Evolutionary conservation across 2,888 invertebrate genomes (phyloP), one percentile per base, ranked within the genome.

Genomic region (Tetropium fuscum): DNA sequence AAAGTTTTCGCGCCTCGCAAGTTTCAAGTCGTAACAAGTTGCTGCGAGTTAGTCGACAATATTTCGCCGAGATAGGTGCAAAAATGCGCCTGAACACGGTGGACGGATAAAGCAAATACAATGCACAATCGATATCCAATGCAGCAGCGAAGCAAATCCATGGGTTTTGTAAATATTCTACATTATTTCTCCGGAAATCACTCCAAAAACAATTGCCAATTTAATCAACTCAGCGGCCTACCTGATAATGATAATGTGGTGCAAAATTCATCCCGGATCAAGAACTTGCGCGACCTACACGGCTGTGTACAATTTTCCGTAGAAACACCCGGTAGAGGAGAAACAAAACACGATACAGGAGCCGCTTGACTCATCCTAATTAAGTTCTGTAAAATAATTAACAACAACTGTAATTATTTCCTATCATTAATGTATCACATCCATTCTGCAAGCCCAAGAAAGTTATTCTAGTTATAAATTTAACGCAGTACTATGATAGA

Each of bases 11-110:
- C 60, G 57, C 59, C 53, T 54, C 60, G 49, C 61, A 69, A 54
- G 62, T 63, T 49, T 51, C 51, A 60, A 69, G 64, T 64, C 58
- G 56, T 61, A 67, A 67, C 62, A 62, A 69, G 61, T 67, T 66
- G 56, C 48, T 43, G 48, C 48, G 60, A 58, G 58, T 63, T 57
- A 64, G 63, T 54, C 57, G 59, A 49, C 63, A 54, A 60, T 61
- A 66, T 68, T 60, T 64, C 20, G 36, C 22, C 48, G 36, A 2
- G 15, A n/a, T 15, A 4, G 16, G 27, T 44, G 25, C 16, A 16
- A 25, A 27, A 27, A 44, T 10, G n/a, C n/a, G n/a, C n/a, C n/a
- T n/a, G n/a, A n/a, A n/a, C n/a, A n/a, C n/a, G n/a, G n/a, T n/a
- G n/a, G n/a, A n/a, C n/a, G n/a, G n/a, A n/a, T n/a, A n/a, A n/a